Conservation (phyloP, 2,888 invertebrate species). For the Drosophila subsilvestris region DNA sequence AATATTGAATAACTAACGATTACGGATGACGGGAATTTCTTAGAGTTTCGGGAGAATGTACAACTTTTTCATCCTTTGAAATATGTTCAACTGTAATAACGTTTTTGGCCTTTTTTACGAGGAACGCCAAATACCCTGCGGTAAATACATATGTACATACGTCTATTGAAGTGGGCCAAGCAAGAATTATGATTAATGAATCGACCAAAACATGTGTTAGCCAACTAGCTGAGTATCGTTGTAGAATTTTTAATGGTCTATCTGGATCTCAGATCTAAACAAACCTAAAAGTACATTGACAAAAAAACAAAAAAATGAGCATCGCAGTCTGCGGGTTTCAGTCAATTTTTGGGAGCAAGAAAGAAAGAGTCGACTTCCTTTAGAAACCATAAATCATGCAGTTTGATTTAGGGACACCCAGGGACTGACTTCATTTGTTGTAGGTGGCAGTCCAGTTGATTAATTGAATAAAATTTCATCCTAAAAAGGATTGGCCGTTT, state of each 20-base stretch:
- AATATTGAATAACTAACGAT: conserved; percentile 61
- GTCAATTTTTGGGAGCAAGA: conserved; percentile 42
- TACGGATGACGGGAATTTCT: conserved; percentile 65
- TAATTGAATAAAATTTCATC: conserved; percentile 53
- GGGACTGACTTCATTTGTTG: conserved; percentile 37
- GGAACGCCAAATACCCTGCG: conserved; percentile 62
- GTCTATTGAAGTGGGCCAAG: conserved; percentile 51
- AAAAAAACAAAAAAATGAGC: conserved; percentile 39
- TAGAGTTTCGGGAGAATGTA: conserved; percentile 42
- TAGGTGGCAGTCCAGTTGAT: conserved; percentile 64
- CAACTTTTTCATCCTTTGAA: conserved; percentile 65
- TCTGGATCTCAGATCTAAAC: conserved; percentile 52
- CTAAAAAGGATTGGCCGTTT: conserved; percentile 68
- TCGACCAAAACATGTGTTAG: conserved; percentile 50
- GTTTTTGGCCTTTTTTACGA: conserved; percentile 50
- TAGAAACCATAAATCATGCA: conserved; percentile 64
- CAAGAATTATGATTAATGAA: conserved; percentile 74
- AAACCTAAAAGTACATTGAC: conserved; percentile 70
- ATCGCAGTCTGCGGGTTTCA: conserved; percentile 50
- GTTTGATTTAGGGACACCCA: conserved; percentile 69
- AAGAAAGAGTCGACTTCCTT: conserved; percentile 33
- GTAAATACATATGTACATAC: conserved; percentile 19
- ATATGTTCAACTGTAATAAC: conserved; percentile 65
- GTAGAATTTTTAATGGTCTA: conserved; percentile 67
- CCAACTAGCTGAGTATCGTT: conserved; percentile 61